Evolutionary conservation across 2,113 vertebrate genomes (phyloP).

Genomic region (Mesoclemmys tuberculata): DNA sequence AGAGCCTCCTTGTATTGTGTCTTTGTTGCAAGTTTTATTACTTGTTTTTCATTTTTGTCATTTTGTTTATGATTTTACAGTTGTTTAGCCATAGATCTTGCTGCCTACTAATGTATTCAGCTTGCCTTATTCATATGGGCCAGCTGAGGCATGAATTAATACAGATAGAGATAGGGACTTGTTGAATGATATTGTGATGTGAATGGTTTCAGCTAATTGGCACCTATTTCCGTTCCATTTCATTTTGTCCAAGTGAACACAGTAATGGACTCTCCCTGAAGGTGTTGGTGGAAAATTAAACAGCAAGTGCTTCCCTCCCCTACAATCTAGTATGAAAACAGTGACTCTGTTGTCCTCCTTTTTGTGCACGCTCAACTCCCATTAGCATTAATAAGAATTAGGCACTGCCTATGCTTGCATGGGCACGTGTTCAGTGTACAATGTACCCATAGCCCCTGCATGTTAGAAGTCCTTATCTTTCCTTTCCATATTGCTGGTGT

Average conservation of each 20-base stretch:
- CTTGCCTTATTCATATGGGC: background rate
- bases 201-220: slow-evolving; percentile 27
- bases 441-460: background rate
- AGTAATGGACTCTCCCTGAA: background rate
- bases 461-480: slow-evolving; percentile 58
- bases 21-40: background rate
- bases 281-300: background rate
- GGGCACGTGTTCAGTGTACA: background rate
- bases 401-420: too few relatives aligned
- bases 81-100: background rate
- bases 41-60: background rate
- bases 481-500: slow-evolving; percentile 30
- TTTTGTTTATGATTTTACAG: background rate
- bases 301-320: background rate
- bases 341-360: background rate
- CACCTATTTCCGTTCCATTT: slow-evolving; percentile 28
- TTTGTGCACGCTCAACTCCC: background rate
- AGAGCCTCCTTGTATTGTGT: background rate
- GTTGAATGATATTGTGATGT: background rate
- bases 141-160: background rate
- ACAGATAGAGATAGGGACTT: background rate
- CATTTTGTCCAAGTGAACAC: background rate
- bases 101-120: background rate
- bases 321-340: background rate
- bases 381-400: background rate